A percentile compares a stretch with the other conserved stretches of the same genome.
Evolutionary conservation across 2,888 invertebrate species (phyloP).

Genomic region (Mesodorylaimus sp.): DNA sequence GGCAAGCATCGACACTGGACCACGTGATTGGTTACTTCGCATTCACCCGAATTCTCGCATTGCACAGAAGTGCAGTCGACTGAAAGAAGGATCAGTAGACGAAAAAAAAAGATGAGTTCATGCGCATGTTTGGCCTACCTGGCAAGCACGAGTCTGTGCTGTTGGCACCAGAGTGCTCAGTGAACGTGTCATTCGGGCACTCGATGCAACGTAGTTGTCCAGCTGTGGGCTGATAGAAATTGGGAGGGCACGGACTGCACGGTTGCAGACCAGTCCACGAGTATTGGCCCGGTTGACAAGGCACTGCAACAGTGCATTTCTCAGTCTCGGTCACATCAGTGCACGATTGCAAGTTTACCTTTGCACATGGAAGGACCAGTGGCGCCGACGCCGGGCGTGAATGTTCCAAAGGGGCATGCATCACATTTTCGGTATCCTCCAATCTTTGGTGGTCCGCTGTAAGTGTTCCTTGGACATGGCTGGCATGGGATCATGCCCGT

Average conservation of each 20-base stretch:
- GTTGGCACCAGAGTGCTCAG: conserved; percentile 55
- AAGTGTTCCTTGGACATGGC: conserved; percentile 81
- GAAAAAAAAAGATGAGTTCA: conserved; percentile 2
- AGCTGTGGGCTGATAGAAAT: conserved; percentile 68
- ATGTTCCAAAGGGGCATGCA: conserved; percentile 46
- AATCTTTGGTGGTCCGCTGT: conserved; percentile 30
- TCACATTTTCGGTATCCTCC: conserved; percentile 43
- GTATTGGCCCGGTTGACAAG: conserved; percentile 72
- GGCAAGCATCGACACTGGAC: conserved; percentile 17
- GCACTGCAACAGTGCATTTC: conserved; percentile 37
- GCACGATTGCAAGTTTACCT: conserved; percentile 20
- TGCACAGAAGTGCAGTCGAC: conserved; percentile 47
- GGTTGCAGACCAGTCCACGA: conserved; percentile 81
- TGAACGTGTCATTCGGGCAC: conserved; percentile 75
- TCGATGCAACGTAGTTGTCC: conserved; percentile 70
- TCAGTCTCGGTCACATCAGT: not conserved
- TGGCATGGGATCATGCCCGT: conserved; percentile 82
- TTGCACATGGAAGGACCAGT: conserved; percentile 32
- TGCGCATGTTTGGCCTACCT: conserved; percentile 5
- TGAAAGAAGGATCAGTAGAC: conserved; percentile 3
- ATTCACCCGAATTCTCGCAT: conserved; percentile 23
- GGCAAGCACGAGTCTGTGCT: conserved; percentile 62
- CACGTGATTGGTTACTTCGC: conserved; percentile 12
- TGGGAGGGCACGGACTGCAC: conserved; percentile 72
- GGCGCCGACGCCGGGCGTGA: conserved; percentile 32